Base-by-base conservation (phyloP, 2,797 vertebrate genomes). In the Manis javanica region DNA sequence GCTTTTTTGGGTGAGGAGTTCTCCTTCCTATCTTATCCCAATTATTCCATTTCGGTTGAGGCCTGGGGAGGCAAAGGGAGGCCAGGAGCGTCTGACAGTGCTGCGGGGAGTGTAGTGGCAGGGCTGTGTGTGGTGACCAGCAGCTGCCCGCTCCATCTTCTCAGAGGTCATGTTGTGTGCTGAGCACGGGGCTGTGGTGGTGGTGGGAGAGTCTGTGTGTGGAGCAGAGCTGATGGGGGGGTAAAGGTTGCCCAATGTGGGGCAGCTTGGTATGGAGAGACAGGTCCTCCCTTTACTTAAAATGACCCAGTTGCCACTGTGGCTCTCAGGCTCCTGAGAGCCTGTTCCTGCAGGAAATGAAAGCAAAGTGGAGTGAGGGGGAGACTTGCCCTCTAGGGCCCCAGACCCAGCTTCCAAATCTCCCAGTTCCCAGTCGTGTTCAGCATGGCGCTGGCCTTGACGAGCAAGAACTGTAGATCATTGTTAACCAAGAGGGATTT, bases 121-220 rank as follows among this genome's bases (percentile, higher is more conserved):
- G 92, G 91, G 94, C 84, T 18, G 4, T 90, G 91, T 89, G 90
- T 87, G 83, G 55, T 42, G 53, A 55, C 8, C 66, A 90, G 90
- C 95, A 96, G 83, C 85, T 94, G 87, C 51, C 92, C 81, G 90
- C 93, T 78, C 61, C 72, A 83, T 78, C 82, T 63, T 51, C 37
- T 79, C 14, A 63, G 81, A 77, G 64, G 78, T 49, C 7, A 75
- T 39, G 68, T 93, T 90, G 91, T 87, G 74, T 83, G 64, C 69
- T 12, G 53, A 88, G 87, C 64, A 24, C 0, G 0, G 24, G 29
- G 34, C 46, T 46, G 49, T 16, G 11, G 14, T 13, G 74, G 51
- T 1, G 37, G 71, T 34, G 46, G 72, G 1, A 29, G 81, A 49
- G 42, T 39, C 9, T 51, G 49, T 83, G 49, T 3, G 0, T 21